Percentiles rank a stretch among this genome's conserved stretches.
These are phyloP conservation scores for Labia minor DNA, from an alignment of 2,888 invertebrate genomes.

Conservation along the genomic window DNA sequence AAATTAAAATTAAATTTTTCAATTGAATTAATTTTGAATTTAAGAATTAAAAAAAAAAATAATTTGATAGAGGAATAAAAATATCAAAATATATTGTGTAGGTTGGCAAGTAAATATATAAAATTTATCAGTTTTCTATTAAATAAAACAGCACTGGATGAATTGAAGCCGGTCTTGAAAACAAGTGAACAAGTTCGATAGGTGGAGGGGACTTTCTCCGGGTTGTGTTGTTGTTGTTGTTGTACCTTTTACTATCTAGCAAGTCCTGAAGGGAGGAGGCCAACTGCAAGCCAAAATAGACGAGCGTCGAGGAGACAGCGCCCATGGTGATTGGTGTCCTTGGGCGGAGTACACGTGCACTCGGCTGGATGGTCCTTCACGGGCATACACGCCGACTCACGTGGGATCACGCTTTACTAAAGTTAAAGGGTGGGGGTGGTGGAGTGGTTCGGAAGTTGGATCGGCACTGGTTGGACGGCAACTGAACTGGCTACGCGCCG, in stretches of 20 bases:
- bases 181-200: too few relatives aligned
- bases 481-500: not conserved
- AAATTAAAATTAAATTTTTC: too few relatives aligned
- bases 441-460: not conserved
- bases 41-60: too few relatives aligned
- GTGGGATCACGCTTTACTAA: not conserved
- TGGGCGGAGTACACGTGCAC: not conserved
- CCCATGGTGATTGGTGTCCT: not conserved
- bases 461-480: not conserved
- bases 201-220: too few relatives aligned
- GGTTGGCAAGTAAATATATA: too few relatives aligned
- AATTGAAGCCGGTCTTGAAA: too few relatives aligned
- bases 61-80: too few relatives aligned
- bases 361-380: not conserved
- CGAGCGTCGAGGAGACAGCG: not conserved
- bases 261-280: not conserved
- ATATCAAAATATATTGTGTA: too few relatives aligned
- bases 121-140: too few relatives aligned
- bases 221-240: too few relatives aligned
- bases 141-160: too few relatives aligned
- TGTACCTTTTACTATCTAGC: not conserved
- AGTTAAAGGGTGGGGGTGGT: not conserved
- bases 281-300: not conserved
- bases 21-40: too few relatives aligned
- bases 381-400: not conserved